Evolutionary conservation across 2,888 invertebrate species (phyloP).

Genomic region (Sesia apiformis): DNA sequence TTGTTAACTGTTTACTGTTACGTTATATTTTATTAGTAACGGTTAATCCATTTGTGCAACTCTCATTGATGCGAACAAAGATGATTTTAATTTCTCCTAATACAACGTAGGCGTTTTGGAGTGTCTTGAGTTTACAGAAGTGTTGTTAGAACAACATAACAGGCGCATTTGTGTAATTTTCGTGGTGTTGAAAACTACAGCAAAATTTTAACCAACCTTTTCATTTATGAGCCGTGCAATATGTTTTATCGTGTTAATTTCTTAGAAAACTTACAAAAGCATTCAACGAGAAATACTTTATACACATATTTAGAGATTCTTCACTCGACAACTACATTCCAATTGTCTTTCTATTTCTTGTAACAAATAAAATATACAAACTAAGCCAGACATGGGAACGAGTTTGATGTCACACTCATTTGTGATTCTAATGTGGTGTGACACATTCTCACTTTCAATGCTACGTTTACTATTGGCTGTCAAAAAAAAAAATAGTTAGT

Average conservation of each 20-base stretch:
- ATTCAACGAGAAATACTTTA: too few species aligned
- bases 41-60: background rate
- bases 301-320: too few species aligned
- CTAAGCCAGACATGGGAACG: conserved; percentile 9
- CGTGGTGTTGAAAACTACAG: too few species aligned
- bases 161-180: too few species aligned
- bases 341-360: background rate
- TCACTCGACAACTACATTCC: background rate
- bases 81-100: background rate
- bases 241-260: background rate
- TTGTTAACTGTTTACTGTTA: too few species aligned
- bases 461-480: conserved; percentile 15
- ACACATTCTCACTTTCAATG: conserved; percentile 37
- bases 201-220: background rate
- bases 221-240: background rate
- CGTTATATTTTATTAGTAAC: background rate
- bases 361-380: background rate
- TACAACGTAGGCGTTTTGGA: background rate
- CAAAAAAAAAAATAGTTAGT: background rate
- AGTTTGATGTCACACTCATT: conserved; percentile 22
- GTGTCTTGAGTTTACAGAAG: too few species aligned
- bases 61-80: background rate
- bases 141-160: too few species aligned
- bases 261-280: too few species aligned
- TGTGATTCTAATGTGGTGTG: conserved; percentile 30